These are phyloP conservation scores for Euwallacea fornicatus DNA, from an alignment of 1,140 invertebrate genomes.

Conservation along the genomic window DNA sequence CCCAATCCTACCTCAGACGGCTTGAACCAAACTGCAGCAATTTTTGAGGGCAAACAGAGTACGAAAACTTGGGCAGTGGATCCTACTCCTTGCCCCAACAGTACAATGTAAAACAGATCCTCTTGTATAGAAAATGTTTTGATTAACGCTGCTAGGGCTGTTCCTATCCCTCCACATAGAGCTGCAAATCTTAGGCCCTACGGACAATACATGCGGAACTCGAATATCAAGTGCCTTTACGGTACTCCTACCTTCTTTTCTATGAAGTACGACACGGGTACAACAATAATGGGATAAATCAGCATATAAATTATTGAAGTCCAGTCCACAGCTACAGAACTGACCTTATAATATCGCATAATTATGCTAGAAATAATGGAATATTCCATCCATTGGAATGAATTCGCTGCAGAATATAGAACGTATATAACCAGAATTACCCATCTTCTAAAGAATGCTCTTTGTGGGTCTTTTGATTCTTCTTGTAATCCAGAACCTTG, in stretches of 20 bases:
- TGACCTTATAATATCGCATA: slow-evolving; percentile 59
- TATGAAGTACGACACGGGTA: slow-evolving; percentile 46
- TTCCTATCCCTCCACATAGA: slow-evolving; percentile 50
- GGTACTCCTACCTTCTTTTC: slow-evolving; percentile 42
- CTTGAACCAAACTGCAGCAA: slow-evolving; percentile 66
- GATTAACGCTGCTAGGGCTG: slow-evolving; percentile 69
- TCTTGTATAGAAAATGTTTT: slow-evolving; percentile 66
- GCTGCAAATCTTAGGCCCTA: slow-evolving; percentile 52
- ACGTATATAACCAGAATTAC: slow-evolving; percentile 40
- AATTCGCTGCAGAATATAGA: slow-evolving; percentile 53
- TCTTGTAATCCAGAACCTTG: too few relatives aligned
- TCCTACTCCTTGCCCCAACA: slow-evolving; percentile 69
- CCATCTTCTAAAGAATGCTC: slow-evolving; percentile 42
- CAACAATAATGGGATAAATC: slow-evolving; percentile 44
- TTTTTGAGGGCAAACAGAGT: slow-evolving; percentile 68
- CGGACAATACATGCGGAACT: too few relatives aligned
- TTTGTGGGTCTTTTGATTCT: not conserved
- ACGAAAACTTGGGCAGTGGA: slow-evolving; percentile 69
- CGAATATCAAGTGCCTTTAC: not conserved
- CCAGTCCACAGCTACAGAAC: slow-evolving; percentile 65
- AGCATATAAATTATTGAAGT: slow-evolving; percentile 50
- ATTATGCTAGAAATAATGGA: slow-evolving; percentile 60
- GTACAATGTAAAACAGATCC: slow-evolving; percentile 64
- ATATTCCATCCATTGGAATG: slow-evolving; percentile 62
- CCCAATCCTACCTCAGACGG: slow-evolving; percentile 60